Conservation (phyloP, 2,797 vertebrate species). For the Myotis pilosus region DNA sequence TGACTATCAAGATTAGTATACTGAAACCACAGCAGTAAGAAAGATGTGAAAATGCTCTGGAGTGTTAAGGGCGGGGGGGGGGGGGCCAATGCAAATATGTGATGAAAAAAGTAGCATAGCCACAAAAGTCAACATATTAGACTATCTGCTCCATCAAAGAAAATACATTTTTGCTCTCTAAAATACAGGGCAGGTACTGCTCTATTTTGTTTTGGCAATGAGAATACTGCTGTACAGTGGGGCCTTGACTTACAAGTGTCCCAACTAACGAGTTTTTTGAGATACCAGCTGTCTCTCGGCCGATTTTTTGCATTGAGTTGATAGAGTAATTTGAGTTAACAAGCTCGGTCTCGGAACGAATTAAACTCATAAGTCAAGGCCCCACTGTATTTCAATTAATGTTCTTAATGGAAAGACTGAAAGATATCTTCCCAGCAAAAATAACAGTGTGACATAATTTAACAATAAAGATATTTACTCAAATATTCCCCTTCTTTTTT, state of each 20-base stretch:
- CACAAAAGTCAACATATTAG: neutral
- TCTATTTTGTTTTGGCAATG: constrained; percentile 13
- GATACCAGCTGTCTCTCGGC: no score
- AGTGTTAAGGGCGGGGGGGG: no score
- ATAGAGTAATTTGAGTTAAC: no score
- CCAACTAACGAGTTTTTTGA: no score
- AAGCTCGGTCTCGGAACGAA: no score
- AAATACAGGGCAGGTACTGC: neutral
- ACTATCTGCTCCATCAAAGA: neutral
- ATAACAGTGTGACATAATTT: neutral
- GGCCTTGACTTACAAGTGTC: no score
- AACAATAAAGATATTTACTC: neutral
- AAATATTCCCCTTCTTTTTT: neutral
- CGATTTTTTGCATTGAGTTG: no score
- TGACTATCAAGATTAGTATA: constrained; percentile 13
- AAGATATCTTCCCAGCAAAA: constrained; percentile 38
- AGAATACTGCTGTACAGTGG: neutral
- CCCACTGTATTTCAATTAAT: neutral
- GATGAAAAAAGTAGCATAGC: neutral
- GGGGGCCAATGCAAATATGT: neutral
- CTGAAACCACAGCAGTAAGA: neutral
- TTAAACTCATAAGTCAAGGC: no score
- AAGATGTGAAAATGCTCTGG: neutral
- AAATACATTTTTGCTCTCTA: neutral
- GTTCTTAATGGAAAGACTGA: neutral